These are phyloP conservation scores for Fragum fragum DNA, from an alignment of 2,888 invertebrate species.

Conservation along the genomic window DNA sequence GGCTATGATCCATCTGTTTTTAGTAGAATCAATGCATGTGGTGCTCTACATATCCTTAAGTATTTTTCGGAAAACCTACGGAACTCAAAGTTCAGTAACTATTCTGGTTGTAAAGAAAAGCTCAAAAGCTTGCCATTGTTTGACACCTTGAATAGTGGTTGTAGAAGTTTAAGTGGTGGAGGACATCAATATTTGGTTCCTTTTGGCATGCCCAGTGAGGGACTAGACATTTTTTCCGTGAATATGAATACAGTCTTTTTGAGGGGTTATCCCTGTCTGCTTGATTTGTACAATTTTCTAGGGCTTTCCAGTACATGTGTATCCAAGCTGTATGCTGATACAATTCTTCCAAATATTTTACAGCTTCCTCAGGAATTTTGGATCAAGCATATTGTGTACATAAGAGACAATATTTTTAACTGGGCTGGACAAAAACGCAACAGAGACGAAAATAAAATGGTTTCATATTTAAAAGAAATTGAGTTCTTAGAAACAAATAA, in stretches of 20 bases:
- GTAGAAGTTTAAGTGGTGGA: neutral
- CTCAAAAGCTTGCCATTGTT: conserved; percentile 21
- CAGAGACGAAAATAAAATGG: neutral
- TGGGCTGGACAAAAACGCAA: neutral
- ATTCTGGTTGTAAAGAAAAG: neutral
- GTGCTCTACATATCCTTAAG: conserved; percentile 5
- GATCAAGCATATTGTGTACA: conserved; percentile 17
- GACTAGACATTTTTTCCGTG: neutral
- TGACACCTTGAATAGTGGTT: conserved; percentile 8
- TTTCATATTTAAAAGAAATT: neutral
- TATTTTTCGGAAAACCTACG: neutral
- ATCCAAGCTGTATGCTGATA: neutral
- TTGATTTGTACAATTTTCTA: conserved; percentile 11
- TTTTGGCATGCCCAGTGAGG: neutral
- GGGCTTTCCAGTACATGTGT: neutral
- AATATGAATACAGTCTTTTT: neutral
- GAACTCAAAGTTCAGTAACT: neutral
- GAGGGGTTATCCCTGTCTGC: neutral
- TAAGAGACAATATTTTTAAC: neutral
- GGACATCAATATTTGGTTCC: conserved; percentile 15
- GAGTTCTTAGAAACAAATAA: conserved; percentile 10
- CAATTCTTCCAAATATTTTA: neutral
- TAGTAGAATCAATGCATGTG: neutral
- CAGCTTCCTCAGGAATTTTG: neutral
- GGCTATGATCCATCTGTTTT: neutral